Evolutionary conservation across 2,797 vertebrate genomes (phyloP), one percentile per base, ranked within the genome.

Genomic region (Benthosema pterotum): DNA sequence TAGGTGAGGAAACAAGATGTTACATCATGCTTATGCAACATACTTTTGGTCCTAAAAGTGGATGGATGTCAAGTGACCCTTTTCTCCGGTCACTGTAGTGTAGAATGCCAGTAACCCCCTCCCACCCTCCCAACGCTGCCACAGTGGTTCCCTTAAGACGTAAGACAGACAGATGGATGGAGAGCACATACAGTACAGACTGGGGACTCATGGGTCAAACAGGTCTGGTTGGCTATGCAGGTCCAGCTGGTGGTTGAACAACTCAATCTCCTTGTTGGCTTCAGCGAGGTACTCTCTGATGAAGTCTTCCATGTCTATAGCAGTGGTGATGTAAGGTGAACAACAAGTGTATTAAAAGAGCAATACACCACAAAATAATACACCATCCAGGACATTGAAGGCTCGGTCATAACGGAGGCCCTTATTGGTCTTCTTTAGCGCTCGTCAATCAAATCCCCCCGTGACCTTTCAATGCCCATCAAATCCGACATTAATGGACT

Each of bases 281-380:
- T 97, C 94, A 13, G 94, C 87, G 57, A 99, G 63, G 55, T 99
- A 98, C 72, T 98, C 95, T 0, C 93, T 92, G 74, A 98, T 95
- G 71, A 99, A 99, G 52, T 94, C 91, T 52, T 97, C 95, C 96
- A 98, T 97, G 74, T 97, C 97, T 99, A 90, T 2, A 65, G 73
- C 11, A 17, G 42, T 4, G 47, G 38, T 25, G 12, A 77, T 86
- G 89, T 94, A 94, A 95, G 93, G 93, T 87, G 83, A 70, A 58
- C 72, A 60, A 59, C 53, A 49, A 45, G 48, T 9, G 52, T 62
- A 25, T 25, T 25, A 25, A 25, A 28, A 13, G 9, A 14, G 42
- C 18, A 32, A 15, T 52, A 3, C 32, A 53, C 32, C 61, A 13
- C 4, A 22, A 61, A 19, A 57, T 2, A 19, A 57, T 2, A 54